These are phyloP conservation scores for Delphinus delphis DNA, from an alignment of 2,113 vertebrate species.

Conservation along the genomic window DNA sequence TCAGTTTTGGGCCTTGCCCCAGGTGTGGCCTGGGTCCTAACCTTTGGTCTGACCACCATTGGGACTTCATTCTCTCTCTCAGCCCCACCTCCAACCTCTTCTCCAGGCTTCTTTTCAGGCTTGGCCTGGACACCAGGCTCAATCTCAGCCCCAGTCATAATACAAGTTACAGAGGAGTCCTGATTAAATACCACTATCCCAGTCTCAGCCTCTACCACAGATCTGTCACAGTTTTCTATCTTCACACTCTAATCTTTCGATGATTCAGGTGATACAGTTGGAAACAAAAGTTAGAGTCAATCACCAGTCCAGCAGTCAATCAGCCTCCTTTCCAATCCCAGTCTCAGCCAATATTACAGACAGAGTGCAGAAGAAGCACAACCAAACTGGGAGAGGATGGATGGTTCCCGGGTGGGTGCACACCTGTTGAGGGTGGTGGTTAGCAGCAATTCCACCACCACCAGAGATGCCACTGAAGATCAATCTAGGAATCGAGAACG, in stretches of 20 bases:
- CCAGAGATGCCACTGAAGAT: slow-evolving; percentile 24
- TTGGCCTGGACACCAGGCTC: slow-evolving; percentile 24
- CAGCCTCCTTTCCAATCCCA: slow-evolving; percentile 15
- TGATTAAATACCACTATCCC: not conserved
- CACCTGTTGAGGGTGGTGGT: slow-evolving; percentile 17
- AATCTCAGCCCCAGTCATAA: slow-evolving; percentile 65
- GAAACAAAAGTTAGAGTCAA: slow-evolving; percentile 6
- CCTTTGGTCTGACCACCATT: slow-evolving; percentile 69
- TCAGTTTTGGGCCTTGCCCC: slow-evolving; percentile 48
- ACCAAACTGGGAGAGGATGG: slow-evolving; percentile 20
- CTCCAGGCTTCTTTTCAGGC: slow-evolving; percentile 50
- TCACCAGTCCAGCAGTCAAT: not conserved
- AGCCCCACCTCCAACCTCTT: not conserved
- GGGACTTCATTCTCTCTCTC: slow-evolving; percentile 58
- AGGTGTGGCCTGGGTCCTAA: slow-evolving; percentile 45
- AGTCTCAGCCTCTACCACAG: not conserved
- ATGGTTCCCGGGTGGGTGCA: not conserved
- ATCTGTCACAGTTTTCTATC: not conserved
- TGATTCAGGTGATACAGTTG: not conserved
- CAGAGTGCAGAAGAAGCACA: slow-evolving; percentile 10
- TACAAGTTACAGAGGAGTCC: not conserved
- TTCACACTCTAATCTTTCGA: slow-evolving; percentile 11
- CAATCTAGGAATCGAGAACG: slow-evolving; percentile 55
- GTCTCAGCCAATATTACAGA: slow-evolving; percentile 42
- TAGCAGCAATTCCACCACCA: slow-evolving; percentile 51